phyloP scores from a whole-genome alignment of 2,888 invertebrate genomes.

The Drosophila histrio region DNA sequence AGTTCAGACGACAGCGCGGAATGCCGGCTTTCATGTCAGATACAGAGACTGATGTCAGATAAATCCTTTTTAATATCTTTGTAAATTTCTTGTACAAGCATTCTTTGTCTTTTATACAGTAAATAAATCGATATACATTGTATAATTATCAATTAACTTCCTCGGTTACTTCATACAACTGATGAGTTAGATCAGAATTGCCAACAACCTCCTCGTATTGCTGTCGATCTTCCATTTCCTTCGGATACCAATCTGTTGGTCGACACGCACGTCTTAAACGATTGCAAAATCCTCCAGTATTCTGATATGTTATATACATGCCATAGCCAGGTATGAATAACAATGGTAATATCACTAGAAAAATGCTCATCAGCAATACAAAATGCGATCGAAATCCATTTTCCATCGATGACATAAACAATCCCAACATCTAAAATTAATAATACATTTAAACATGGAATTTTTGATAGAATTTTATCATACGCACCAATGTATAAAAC shows the following conservation, averaged over 20 bases:
- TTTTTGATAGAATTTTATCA: fast-evolving
- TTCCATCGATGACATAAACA: slow-evolving; percentile 19
- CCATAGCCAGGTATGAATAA: slow-evolving; percentile 80
- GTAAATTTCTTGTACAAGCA: background rate
- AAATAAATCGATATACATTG: no score
- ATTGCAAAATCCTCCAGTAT: slow-evolving; percentile 66
- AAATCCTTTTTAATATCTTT: background rate
- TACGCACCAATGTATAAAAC: slow-evolving; percentile 61
- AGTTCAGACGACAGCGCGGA: slow-evolving; percentile 34
- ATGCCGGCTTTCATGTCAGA: slow-evolving; percentile 64
- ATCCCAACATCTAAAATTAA: slow-evolving; percentile 53
- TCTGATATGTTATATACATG: slow-evolving; percentile 64
- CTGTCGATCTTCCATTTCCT: slow-evolving; percentile 75
- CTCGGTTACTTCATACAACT: slow-evolving; percentile 73
- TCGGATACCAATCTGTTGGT: slow-evolving; percentile 83
- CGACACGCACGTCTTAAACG: slow-evolving; percentile 76
- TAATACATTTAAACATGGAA: background rate
- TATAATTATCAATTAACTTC: slow-evolving; percentile 49
- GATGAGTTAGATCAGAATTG: slow-evolving; percentile 79
- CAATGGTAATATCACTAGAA: slow-evolving; percentile 70
- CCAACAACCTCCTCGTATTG: slow-evolving; percentile 78
- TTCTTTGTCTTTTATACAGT: background rate
- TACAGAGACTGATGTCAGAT: slow-evolving; percentile 35
- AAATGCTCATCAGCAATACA: slow-evolving; percentile 34
- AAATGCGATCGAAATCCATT: slow-evolving; percentile 25